These are phyloP conservation scores for Onychostruthus taczanowskii DNA, from an alignment of 2,113 vertebrate species.

Conservation along the genomic window DNA sequence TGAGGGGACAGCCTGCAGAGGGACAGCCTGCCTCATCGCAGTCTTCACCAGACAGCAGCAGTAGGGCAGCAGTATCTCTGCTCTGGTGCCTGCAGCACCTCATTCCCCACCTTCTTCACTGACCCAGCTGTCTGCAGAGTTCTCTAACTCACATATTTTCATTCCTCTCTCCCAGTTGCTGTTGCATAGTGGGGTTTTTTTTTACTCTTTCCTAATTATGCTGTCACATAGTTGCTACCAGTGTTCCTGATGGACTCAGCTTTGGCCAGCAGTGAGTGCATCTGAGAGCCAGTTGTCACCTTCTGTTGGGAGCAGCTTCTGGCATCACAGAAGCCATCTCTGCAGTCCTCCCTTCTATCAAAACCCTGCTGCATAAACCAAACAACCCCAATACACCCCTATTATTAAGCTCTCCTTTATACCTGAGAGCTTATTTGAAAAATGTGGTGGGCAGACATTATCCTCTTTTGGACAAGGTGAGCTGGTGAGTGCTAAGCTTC, in stretches of 20 bases:
- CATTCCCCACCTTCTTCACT: not conserved
- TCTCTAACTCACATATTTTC: not conserved
- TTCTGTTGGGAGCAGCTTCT: not conserved
- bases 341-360: not conserved
- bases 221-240: not conserved
- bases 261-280: not conserved
- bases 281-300: not conserved
- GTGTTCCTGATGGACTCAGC: not conserved
- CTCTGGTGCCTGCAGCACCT: not conserved
- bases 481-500: not conserved
- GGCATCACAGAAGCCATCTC: not conserved
- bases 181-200: not conserved
- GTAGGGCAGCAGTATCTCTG: not conserved
- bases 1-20: not conserved
- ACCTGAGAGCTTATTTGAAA: not conserved
- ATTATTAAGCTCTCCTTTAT: not conserved
- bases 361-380: not conserved
- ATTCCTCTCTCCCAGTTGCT: not conserved
- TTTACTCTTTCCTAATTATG: not conserved
- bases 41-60: accelerated
- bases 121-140: not conserved
- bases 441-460: not conserved
- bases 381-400: not conserved
- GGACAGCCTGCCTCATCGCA: not conserved
- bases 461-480: not conserved